Evolutionary conservation across 2,113 vertebrate genomes (phyloP).

Genomic region (Theropithecus gelada): DNA sequence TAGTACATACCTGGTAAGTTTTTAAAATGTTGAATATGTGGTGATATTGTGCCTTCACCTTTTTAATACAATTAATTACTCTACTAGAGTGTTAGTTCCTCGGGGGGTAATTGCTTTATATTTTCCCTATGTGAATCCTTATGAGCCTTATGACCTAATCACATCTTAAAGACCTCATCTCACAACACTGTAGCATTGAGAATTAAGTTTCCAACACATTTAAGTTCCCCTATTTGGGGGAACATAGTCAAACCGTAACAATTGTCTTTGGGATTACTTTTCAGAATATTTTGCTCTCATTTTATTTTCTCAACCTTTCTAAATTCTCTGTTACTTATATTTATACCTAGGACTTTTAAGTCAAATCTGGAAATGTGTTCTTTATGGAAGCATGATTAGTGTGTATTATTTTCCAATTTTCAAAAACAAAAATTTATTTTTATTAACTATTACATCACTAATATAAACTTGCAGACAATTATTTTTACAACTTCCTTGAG

Average conservation of each 20-base stretch:
- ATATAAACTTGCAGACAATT: slow-evolving; percentile 18
- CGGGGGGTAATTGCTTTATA: not conserved
- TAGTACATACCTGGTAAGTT: not conserved
- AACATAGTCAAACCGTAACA: not conserved
- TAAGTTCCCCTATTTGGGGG: not conserved
- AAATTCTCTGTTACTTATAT: not conserved
- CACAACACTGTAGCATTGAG: not conserved
- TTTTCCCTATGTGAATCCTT: not conserved
- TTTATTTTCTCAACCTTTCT: not conserved
- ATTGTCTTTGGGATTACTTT: not conserved
- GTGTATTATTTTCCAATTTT: not conserved
- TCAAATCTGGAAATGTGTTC: not conserved
- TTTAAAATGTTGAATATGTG: not conserved
- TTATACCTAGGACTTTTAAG: not conserved
- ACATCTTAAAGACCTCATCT: not conserved
- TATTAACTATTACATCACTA: not conserved
- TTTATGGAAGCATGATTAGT: not conserved
- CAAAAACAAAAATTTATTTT: not conserved
- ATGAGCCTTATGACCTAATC: not conserved
- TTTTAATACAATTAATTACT: not conserved
- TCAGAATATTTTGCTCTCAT: not conserved
- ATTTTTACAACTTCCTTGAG: not conserved
- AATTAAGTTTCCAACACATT: not conserved
- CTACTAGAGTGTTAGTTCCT: not conserved
- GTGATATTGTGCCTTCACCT: not conserved